Base-by-base conservation (phyloP, 1,140 invertebrate species). In the Bombus haemorrhoidalis region DNA sequence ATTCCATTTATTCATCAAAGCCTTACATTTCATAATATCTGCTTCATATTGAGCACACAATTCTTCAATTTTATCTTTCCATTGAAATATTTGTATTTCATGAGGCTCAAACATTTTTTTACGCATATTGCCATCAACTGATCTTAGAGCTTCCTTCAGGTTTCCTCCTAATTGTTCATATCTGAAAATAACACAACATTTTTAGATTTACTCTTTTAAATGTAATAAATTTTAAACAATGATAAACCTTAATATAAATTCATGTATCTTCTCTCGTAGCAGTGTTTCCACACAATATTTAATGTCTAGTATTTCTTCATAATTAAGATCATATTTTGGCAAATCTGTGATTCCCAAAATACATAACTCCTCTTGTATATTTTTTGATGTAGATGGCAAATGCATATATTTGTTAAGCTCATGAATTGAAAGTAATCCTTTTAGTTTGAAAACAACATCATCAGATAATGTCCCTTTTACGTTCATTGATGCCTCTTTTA, bases 31-130 rank as follows among this genome's bases (percentile, higher is more conserved):
- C 8, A 86, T 0, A 34, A 93, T 79, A 73, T 93, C 88, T 57
- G 53, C 83, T 78, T 92, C 82, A 74, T 91, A 93, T 39, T 92
- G 89, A 22, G 68, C n/a, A 73, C 86, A 92, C 6, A 93, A 69
- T 85, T 93, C 90, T n/a, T 92, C 90, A 22, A 92, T 90, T 86
- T 93, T 93, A 77, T 92, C 89, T 68, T 91, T 92, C 92, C 93
- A 94, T 62, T 91, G 82, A 18, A 91, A n/a, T 79, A 87, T 62
- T 72, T 91, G 81, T 10, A 87, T 62, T 25, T 91, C 91, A 32
- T 78, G 37, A 66, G 69, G 82, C 47, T 90, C 86, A 18, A 88
- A 80, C 41, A 92, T 86, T 71, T 91, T 85, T 28, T 78, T 88
- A 47, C 47, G 82, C 18, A 76, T 64, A 39, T 76, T 80, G 15